Percentiles rank a stretch among this genome's conserved stretches.
These are phyloP conservation scores for Bombus turneri DNA, from an alignment of 1,140 invertebrate species.

Conservation along the genomic window DNA sequence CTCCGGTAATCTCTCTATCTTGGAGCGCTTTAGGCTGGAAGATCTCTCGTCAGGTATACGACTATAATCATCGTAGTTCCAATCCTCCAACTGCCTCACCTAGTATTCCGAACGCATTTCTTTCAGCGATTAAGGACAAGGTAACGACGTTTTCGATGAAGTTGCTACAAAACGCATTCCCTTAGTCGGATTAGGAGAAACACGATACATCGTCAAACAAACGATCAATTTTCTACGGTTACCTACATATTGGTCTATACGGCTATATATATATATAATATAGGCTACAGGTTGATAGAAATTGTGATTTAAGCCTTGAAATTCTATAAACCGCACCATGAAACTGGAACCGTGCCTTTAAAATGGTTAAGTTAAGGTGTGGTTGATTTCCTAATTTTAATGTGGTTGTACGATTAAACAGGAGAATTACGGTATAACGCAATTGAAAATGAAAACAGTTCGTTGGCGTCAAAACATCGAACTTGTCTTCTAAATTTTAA, in stretches of 20 bases:
- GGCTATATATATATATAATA: no score
- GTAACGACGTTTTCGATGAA: not conserved
- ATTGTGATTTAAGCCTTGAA: not conserved
- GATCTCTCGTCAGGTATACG: constrained; percentile 34
- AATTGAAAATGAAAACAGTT: no score
- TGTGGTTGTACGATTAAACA: no score
- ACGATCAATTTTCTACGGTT: constrained; percentile 13
- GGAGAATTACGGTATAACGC: no score
- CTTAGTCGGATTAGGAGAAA: constrained; percentile 28
- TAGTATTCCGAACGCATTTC: not conserved
- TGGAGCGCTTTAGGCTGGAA: not conserved
- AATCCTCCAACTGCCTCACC: no score
- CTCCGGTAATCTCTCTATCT: constrained; percentile 38
- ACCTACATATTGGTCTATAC: not conserved
- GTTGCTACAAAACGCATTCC: not conserved
- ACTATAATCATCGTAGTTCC: constrained; percentile 6
- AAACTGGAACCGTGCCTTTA: no score
- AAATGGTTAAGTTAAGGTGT: no score
- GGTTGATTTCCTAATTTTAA: no score
- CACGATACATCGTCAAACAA: constrained; percentile 4
- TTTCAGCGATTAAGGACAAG: constrained; percentile 33
- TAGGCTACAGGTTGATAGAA: not conserved
- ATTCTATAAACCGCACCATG: no score
- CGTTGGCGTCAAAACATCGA: no score
- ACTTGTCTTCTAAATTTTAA: no score